Conservation (phyloP, 1,140 invertebrate species). For the Tetranychus urticae region DNA sequence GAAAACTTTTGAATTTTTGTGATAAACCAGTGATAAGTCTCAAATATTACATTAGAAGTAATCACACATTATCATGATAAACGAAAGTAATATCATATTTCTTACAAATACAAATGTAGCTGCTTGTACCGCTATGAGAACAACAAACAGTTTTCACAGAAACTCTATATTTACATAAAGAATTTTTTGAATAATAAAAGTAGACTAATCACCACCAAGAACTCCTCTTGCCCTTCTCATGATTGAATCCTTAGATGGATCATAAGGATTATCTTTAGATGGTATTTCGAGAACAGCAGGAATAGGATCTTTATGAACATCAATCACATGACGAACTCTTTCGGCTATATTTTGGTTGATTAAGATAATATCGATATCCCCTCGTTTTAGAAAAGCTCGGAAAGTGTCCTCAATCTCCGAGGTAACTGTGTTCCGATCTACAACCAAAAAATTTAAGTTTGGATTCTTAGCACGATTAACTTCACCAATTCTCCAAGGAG, state of each 20-base stretch:
- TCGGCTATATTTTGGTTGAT: conserved; percentile 99
- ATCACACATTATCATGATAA: too few relatives aligned
- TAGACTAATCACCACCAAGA: conserved; percentile 9
- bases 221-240: conserved; percentile 59
- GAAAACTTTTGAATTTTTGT: too few relatives aligned
- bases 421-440: conserved; percentile 87
- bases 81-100: too few relatives aligned
- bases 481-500: conserved; percentile 86
- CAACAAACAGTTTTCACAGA: too few relatives aligned
- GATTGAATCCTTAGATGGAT: conserved; percentile 93
- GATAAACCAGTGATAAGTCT: too few relatives aligned
- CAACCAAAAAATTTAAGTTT: conserved; percentile 70
- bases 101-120: too few relatives aligned
- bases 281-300: conserved; percentile 96
- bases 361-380: conserved; percentile 96
- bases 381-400: conserved; percentile 73
- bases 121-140: too few relatives aligned
- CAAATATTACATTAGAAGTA: too few relatives aligned
- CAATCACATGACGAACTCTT: conserved; percentile 87
- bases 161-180: too few relatives aligned
- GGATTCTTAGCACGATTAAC: conserved; percentile 93
- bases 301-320: conserved; percentile 69
- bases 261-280: conserved; percentile 97
- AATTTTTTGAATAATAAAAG: too few relatives aligned
- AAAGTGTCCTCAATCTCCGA: conserved; percentile 95